Evolutionary conservation across 1,140 invertebrate genomes (phyloP).

Genomic region (Planococcus citri): DNA sequence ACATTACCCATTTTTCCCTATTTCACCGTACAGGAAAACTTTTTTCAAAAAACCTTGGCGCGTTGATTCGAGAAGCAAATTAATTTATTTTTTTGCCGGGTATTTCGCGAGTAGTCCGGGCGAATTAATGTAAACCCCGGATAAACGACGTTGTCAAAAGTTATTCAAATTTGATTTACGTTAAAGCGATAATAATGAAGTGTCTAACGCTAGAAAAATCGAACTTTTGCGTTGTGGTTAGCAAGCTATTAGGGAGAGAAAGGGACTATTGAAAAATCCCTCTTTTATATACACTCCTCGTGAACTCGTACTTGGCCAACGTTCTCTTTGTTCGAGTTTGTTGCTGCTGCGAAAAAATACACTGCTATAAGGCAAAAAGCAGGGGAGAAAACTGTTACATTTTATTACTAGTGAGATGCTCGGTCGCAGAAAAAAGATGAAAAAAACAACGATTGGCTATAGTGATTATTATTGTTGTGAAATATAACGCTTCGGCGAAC

Average conservation of each 20-base stretch:
- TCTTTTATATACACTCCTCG: background rate
- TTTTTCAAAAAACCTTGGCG: background rate
- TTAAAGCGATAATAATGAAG: constrained; percentile 7
- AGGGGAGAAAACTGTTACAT: constrained; percentile 6
- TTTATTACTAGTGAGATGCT: constrained; percentile 7
- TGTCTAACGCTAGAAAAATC: constrained; percentile 6
- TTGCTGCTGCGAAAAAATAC: background rate
- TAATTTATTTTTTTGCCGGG: background rate
- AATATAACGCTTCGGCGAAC: background rate
- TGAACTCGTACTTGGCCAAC: too few species aligned
- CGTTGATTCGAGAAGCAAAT: background rate
- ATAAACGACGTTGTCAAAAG: constrained; percentile 2
- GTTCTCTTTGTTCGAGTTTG: constrained; percentile 1
- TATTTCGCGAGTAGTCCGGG: background rate
- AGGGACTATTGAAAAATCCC: constrained; percentile 1
- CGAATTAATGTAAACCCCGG: background rate
- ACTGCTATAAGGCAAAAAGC: too few species aligned
- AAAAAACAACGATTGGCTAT: background rate
- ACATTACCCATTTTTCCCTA: background rate
- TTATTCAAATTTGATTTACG: constrained; percentile 3
- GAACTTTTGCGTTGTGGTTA: constrained; percentile 6
- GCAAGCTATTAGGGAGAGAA: background rate
- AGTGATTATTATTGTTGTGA: background rate
- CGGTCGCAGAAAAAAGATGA: too few species aligned
- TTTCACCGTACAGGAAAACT: background rate